A percentile compares a stretch with the other conserved stretches of the same genome.
Conservation (phyloP, 2,797 vertebrate genomes). For the Clamator glandarius region DNA sequence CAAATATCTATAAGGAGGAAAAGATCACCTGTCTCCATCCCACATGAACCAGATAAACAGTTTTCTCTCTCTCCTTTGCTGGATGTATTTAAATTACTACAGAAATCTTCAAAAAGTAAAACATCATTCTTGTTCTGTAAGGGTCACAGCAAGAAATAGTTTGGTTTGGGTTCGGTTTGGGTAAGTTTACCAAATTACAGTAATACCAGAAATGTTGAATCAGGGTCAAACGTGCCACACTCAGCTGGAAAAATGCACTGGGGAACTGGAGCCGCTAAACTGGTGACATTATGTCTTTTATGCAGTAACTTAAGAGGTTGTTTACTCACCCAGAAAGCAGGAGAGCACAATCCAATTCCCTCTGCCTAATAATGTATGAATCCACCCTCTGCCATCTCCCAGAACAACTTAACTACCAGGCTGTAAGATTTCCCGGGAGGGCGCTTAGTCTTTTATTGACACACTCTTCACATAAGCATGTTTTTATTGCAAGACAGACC, state of each 20-base stretch:
- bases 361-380: neutral
- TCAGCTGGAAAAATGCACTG: neutral
- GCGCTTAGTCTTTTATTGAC: neutral
- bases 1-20: neutral
- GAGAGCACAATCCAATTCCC: neutral
- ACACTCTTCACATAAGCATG: neutral
- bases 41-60: neutral
- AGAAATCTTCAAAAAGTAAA: neutral
- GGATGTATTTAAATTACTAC: neutral
- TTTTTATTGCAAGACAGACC: neutral
- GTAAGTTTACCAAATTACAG: neutral
- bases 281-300: neutral
- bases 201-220: neutral
- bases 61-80: neutral
- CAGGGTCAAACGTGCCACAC: neutral
- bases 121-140: neutral
- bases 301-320: neutral
- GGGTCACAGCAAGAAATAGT: neutral
- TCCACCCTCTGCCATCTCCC: neutral
- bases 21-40: neutral
- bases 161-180: neutral
- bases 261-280: neutral
- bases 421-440: rapidly evolving
- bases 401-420: conserved; percentile 11
- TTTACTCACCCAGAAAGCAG: conserved; percentile 12